Conservation (phyloP, 2,113 vertebrate genomes). For the Dromas ardeola region DNA sequence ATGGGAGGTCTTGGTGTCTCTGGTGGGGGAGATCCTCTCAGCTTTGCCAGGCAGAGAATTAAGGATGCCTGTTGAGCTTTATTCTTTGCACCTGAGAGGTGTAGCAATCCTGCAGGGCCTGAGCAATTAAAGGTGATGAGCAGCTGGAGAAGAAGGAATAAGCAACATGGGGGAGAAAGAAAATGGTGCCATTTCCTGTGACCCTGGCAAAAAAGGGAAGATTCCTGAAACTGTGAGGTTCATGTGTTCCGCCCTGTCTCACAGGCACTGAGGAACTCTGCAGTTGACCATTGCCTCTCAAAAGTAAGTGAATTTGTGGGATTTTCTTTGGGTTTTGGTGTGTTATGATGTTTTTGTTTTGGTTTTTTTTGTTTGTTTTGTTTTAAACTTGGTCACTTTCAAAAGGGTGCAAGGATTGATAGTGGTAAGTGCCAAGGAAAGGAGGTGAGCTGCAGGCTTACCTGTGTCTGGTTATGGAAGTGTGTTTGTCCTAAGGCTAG, state of each 20-base stretch:
- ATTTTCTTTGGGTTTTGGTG: neutral
- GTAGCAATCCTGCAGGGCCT: neutral
- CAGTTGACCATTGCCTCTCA: neutral
- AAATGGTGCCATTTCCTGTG: accelerated
- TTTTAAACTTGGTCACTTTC: neutral
- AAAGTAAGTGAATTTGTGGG: neutral
- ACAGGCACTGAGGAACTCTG: neutral
- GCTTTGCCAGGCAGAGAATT: neutral
- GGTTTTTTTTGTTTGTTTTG: neutral
- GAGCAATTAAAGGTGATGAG: neutral
- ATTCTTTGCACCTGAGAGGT: neutral
- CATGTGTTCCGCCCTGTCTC: neutral
- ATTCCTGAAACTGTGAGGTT: neutral
- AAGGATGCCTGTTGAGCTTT: neutral
- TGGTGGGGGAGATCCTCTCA: neutral
- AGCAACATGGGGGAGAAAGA: neutral
- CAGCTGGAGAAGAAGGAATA: neutral
- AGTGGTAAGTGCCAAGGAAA: neutral
- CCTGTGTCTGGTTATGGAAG: neutral
- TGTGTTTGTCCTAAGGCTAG: neutral
- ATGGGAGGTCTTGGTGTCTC: neutral
- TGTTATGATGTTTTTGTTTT: neutral
- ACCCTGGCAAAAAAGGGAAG: neutral
- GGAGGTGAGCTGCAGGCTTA: neutral
- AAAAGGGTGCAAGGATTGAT: neutral